Percentiles rank a stretch among this genome's conserved stretches.
Conservation (phyloP, 92 coral and sea anemone species). For the Muricea muricata region DNA sequence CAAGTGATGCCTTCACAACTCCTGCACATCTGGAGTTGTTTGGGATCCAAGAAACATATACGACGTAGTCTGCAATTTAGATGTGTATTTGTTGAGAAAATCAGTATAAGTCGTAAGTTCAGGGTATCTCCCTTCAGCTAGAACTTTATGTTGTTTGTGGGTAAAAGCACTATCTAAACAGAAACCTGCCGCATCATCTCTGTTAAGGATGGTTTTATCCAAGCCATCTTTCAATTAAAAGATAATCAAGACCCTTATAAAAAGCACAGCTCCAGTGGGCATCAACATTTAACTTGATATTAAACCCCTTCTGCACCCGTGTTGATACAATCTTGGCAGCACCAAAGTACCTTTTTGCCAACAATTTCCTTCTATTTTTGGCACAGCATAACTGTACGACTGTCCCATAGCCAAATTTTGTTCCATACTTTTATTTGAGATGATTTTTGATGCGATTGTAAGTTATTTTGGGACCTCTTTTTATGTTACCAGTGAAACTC, state of each 20-base stretch:
- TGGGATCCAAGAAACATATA: constrained; percentile 35
- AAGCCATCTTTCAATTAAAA: constrained; percentile 36
- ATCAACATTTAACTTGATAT: constrained; percentile 38
- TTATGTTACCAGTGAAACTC: constrained; percentile 25
- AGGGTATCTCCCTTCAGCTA: constrained; percentile 23
- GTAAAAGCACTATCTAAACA: constrained; percentile 40
- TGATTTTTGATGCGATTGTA: constrained; percentile 23
- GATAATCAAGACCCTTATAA: constrained; percentile 37
- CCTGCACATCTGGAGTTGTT: constrained; percentile 31
- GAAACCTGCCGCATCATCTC: constrained; percentile 52
- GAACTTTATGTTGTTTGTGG: constrained; percentile 39
- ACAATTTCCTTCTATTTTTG: constrained; percentile 11
- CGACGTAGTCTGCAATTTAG: constrained; percentile 29
- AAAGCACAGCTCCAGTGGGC: constrained; percentile 57
- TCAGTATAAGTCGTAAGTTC: constrained; percentile 40
- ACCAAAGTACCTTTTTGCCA: constrained; percentile 46
- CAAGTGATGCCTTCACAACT: background rate
- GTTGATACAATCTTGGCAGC: constrained; percentile 19
- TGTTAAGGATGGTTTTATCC: constrained; percentile 28
- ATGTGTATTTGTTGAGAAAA: constrained; percentile 38
- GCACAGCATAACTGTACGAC: constrained; percentile 43
- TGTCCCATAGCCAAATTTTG: constrained; percentile 44
- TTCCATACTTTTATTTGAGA: constrained; percentile 21
- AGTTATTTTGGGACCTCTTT: constrained; percentile 34
- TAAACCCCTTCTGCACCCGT: constrained; percentile 35